These are phyloP conservation scores for Archilochus colubris DNA, from an alignment of 2,113 vertebrate species.

Conservation along the genomic window DNA sequence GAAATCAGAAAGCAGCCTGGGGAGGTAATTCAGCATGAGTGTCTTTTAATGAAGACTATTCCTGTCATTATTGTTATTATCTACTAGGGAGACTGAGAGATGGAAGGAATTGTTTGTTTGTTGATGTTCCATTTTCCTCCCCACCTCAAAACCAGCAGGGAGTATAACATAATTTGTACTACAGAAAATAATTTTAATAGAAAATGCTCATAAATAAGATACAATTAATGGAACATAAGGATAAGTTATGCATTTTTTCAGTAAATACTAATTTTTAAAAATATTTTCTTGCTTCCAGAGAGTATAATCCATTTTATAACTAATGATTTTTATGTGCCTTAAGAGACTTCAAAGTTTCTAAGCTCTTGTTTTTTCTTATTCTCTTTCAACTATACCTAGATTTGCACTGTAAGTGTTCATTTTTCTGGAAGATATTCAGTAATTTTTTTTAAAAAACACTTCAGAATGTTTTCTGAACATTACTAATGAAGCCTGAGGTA, in stretches of 20 bases:
- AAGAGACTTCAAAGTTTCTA: neutral
- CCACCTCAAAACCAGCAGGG: neutral
- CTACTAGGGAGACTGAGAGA: neutral
- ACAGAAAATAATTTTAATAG: neutral
- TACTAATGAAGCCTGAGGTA: neutral
- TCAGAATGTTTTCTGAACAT: neutral
- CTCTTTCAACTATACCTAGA: neutral
- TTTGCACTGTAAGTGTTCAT: neutral
- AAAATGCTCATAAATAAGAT: neutral
- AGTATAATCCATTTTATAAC: neutral
- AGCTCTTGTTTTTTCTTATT: neutral
- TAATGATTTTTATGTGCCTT: neutral
- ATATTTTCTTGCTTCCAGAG: neutral
- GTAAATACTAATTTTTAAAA: neutral
- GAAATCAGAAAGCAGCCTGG: neutral
- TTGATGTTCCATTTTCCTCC: neutral
- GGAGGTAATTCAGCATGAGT: neutral
- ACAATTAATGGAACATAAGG: neutral
- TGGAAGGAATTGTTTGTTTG: neutral
- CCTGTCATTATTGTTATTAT: neutral
- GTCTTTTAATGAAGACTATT: neutral
- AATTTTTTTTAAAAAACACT: neutral
- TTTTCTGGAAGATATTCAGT: neutral
- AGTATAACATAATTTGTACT: neutral
- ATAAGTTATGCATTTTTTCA: neutral